phyloP scores from a whole-genome alignment of 53 echinoderm and acorn worm species.

The Antedon mediterranea region DNA sequence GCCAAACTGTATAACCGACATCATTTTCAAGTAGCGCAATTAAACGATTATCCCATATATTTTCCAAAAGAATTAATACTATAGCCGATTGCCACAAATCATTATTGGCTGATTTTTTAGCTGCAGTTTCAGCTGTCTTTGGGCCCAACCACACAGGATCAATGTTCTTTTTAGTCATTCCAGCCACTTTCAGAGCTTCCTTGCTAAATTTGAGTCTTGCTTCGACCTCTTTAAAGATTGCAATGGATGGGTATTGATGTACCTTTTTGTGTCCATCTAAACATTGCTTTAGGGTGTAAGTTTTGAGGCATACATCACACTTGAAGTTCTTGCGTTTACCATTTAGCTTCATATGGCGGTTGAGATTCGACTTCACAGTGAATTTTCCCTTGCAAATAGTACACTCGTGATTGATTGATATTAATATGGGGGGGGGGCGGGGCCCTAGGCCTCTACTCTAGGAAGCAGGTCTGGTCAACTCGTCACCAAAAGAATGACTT shows the following conservation, averaged over 20 bases:
- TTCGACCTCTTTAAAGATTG: background rate
- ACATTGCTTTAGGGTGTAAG: slow-evolving; percentile 6
- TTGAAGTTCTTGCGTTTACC: background rate
- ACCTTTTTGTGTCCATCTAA: background rate
- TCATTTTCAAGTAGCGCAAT: slow-evolving; percentile 35
- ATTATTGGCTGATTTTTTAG: slow-evolving; percentile 11
- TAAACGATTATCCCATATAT: slow-evolving; percentile 6
- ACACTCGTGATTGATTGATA: no score
- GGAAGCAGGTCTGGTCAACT: no score
- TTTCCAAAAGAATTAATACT: background rate
- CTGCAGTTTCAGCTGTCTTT: slow-evolving; percentile 17
- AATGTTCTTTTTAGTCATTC: background rate
- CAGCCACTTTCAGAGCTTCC: background rate
- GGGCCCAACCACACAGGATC: slow-evolving; percentile 2
- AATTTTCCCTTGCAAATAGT: background rate
- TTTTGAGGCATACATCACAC: no score
- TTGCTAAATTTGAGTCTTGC: background rate
- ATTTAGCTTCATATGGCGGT: slow-evolving; percentile 8
- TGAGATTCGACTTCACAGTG: slow-evolving; percentile 13
- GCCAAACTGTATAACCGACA: slow-evolving; percentile 28
- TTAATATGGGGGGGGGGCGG: no score
- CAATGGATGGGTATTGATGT: slow-evolving; percentile 12
- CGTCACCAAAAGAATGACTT: no score
- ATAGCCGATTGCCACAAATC: background rate
- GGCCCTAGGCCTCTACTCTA: no score